Evolutionary conservation across 2,888 invertebrate genomes (phyloP), one percentile per base, ranked within the genome.

Genomic region (Melitaea athalia): DNA sequence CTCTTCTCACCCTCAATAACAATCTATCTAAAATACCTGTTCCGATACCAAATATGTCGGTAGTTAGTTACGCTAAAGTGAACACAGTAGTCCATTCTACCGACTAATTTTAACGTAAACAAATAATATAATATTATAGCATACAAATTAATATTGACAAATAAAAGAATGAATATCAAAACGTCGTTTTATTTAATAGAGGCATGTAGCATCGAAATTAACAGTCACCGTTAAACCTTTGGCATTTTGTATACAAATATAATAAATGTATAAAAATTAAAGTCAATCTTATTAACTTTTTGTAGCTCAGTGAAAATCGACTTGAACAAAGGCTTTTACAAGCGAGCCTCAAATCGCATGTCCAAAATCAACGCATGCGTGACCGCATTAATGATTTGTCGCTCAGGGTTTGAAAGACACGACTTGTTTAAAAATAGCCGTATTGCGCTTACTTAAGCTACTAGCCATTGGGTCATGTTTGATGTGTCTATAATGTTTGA

Each of bases 31-130:
- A 81, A 7, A 86, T 91, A 67, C 91, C 91, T 0, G 86, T 91
- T 0, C 91, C 91, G 0, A 88, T 91, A 73, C 90, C 91, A 0
- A 91, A 91, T 66, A 86, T 88, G n/a, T 88, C 90, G 0, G 78
- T 91, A 7, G 83, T 91, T 0, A 86, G 85, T 74, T 91, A 91
- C 63, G 84, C 87, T 53, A 89, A 88, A 79, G 79, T 91, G 3
- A 89, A 86, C 70, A 88, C 90, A 3, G 73, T 90, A 47, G 74
- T 88, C 24, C 74, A 73, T 55, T 68, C 70, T 10, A 76, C 75
- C 24, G 67, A 70, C 55, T 17, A 31, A 50, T 66, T n/a, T 43
- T 17, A 42, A 17, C 42, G 43, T 14, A 1, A 50, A 45, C 11
- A 14, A 59, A 47, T 3, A 17, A 14, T 24, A 3, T 24, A 1